Percentiles rank a stretch among this genome's conserved stretches.
Evolutionary conservation across 92 coral and sea anemone genomes (phyloP).

Genomic region (Siderastrea siderea): DNA sequence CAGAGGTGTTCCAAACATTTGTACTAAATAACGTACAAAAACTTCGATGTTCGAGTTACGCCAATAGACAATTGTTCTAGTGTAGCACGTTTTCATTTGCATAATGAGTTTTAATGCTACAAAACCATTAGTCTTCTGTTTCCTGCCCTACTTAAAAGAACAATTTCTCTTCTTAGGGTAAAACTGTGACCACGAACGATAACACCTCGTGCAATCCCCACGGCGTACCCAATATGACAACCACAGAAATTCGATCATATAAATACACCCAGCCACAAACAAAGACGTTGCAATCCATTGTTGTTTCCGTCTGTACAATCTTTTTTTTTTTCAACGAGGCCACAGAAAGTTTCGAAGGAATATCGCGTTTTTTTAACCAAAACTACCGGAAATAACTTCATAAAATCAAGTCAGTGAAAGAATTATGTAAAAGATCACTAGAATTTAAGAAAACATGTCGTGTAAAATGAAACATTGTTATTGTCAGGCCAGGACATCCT

Average conservation of each 20-base stretch:
- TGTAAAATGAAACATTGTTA: background rate
- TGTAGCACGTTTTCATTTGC: slow-evolving; percentile 83
- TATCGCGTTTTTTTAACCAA: background rate
- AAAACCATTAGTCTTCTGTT: background rate
- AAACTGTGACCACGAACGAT: background rate
- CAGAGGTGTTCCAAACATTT: background rate
- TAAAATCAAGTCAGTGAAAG: background rate
- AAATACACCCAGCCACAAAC: slow-evolving; percentile 15
- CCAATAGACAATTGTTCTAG: slow-evolving; percentile 29
- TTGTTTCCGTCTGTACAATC: background rate
- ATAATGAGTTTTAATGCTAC: slow-evolving; percentile 43
- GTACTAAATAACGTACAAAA: slow-evolving; percentile 10
- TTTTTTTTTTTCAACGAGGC: background rate
- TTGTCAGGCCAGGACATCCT: slow-evolving; percentile 34
- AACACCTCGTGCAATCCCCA: background rate
- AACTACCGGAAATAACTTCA: slow-evolving; percentile 33
- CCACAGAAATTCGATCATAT: slow-evolving; percentile 25
- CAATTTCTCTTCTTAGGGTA: no score
- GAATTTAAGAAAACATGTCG: slow-evolving; percentile 14
- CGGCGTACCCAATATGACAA: background rate
- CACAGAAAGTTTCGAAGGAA: slow-evolving; percentile 6
- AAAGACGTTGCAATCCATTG: slow-evolving; percentile 31
- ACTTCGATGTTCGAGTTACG: slow-evolving; percentile 26
- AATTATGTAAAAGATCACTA: slow-evolving; percentile 12
- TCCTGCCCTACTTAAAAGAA: background rate